These are phyloP conservation scores for Muscicapa comitata DNA, from an alignment of 2,797 vertebrate genomes.

Conservation along the genomic window DNA sequence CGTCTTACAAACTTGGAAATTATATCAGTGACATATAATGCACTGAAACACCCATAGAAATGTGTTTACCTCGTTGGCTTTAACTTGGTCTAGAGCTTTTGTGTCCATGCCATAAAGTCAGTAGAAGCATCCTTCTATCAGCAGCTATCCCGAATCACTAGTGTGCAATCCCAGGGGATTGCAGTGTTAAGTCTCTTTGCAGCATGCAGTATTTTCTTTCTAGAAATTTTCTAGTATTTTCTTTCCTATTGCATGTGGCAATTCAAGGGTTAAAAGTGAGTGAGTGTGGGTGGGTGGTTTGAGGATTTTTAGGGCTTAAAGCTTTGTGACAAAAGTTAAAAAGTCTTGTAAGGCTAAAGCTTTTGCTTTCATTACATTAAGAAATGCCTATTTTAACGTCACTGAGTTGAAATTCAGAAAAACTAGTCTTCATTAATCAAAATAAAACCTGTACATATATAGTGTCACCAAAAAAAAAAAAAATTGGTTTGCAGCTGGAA, in stretches of 20 bases:
- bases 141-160: fast-evolving
- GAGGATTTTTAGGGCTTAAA: constrained; percentile 23
- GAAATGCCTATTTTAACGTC: not conserved
- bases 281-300: not conserved
- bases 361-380: constrained; percentile 3
- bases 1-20: not conserved
- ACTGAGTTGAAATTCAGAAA: constrained; percentile 3
- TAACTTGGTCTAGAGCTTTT: not conserved
- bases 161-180: not conserved
- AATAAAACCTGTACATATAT: constrained; percentile 53
- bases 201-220: not conserved
- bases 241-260: not conserved
- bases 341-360: constrained; percentile 6
- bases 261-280: constrained; percentile 11
- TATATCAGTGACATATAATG: not conserved
- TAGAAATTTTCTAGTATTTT: not conserved
- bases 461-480: not conserved
- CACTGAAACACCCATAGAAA: not conserved
- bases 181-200: not conserved
- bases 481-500: constrained; percentile 66
- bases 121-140: not conserved
- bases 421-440: constrained; percentile 60
- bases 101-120: not conserved
- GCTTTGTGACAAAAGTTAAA: not conserved
- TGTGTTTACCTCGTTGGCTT: not conserved